Evolutionary conservation across 2,797 vertebrate genomes (phyloP).

Genomic region (Xiphorhynchus erythropygius): DNA sequence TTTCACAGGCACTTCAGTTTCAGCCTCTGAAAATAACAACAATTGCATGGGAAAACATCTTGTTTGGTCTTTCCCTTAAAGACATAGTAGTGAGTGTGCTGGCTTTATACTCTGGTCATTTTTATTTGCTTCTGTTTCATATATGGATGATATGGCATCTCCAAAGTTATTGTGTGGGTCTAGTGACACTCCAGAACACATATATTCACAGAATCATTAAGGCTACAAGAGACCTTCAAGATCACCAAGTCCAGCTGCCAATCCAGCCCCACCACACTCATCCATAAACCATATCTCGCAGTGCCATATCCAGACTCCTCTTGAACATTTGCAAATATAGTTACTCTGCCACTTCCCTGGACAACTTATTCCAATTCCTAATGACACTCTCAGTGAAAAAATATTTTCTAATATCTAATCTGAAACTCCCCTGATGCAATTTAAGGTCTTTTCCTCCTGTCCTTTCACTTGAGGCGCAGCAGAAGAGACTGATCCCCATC

Average conservation of each 20-base stretch:
- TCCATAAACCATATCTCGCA: background rate
- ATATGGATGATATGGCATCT: background rate
- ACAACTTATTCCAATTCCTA: background rate
- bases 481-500: background rate
- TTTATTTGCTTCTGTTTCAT: background rate
- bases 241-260: background rate
- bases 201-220: background rate
- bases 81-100: background rate
- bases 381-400: background rate
- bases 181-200: background rate
- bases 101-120: background rate
- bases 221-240: background rate
- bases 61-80: background rate
- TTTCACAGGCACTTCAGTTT: background rate
- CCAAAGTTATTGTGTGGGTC: background rate
- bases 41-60: background rate
- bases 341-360: background rate
- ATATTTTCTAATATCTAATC: background rate
- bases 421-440: background rate
- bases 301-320: background rate
- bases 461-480: background rate
- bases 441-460: background rate
- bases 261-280: background rate
- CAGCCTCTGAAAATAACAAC: background rate
- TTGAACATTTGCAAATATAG: background rate